Evolutionary conservation across 2,888 invertebrate genomes (phyloP).

Genomic region (Cosmia trapezina): DNA sequence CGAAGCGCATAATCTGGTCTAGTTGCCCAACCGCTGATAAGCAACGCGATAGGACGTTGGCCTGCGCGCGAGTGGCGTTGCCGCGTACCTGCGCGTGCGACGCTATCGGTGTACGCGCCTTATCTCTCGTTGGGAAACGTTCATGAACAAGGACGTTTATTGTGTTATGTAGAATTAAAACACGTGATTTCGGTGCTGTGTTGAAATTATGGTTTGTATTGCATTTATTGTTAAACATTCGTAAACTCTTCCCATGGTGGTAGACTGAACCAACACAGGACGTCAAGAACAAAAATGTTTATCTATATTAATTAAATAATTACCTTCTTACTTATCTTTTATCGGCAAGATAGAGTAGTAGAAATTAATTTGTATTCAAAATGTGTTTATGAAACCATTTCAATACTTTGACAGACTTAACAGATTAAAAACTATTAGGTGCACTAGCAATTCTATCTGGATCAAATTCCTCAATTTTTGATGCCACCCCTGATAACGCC

Average conservation of each 20-base stretch:
- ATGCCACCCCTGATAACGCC: constrained; percentile 15
- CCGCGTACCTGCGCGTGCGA: constrained; percentile 56
- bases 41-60: constrained; percentile 63
- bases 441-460: constrained; percentile 9
- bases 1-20: constrained; percentile 38
- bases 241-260: neutral
- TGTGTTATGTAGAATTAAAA: constrained; percentile 53
- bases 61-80: constrained; percentile 55
- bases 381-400: constrained; percentile 4
- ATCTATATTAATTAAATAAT: constrained; percentile 8
- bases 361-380: neutral
- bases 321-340: constrained; percentile 10
- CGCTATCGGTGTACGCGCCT: constrained; percentile 66
- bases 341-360: constrained; percentile 16
- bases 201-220: constrained; percentile 45
- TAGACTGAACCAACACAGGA: neutral
- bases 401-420: neutral
- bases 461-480: neutral
- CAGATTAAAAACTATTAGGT: neutral
- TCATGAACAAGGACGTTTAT: constrained; percentile 62
- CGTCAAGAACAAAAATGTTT: neutral
- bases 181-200: constrained; percentile 52
- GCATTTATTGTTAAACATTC: constrained; percentile 7
- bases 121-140: constrained; percentile 66
- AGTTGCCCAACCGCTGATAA: constrained; percentile 60